A percentile compares a stretch with the other conserved stretches of the same genome.
Evolutionary conservation across 64 coral and sea anemone species (phyloP).

Genomic region (Montipora efflorescens): DNA sequence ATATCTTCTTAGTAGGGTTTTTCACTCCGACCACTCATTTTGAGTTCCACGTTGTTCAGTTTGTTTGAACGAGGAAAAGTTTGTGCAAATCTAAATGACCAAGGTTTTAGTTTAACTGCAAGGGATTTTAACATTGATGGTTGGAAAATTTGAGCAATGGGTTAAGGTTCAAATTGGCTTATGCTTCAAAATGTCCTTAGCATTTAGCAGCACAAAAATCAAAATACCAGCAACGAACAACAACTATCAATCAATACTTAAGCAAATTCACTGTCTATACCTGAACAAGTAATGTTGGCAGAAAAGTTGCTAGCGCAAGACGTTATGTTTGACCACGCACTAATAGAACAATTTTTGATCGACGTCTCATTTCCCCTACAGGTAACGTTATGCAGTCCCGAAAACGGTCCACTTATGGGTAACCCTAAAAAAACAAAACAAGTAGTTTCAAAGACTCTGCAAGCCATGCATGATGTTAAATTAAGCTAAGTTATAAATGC

Average conservation of each 20-base stretch:
- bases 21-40: no score
- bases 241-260: neutral
- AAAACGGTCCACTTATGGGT: neutral
- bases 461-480: no score
- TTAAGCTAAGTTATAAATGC: no score
- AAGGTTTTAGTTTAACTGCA: no score
- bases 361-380: slow-evolving; percentile 66
- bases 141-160: no score
- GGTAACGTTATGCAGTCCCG: slow-evolving; percentile 54
- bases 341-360: slow-evolving; percentile 45
- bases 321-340: slow-evolving; percentile 21
- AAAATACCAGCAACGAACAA: neutral
- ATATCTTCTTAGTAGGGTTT: no score
- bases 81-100: no score
- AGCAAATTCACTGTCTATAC: slow-evolving; percentile 18
- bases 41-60: no score
- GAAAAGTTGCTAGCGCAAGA: slow-evolving; percentile 50
- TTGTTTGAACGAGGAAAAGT: no score
- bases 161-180: no score
- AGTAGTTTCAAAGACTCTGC: neutral
- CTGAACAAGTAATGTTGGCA: slow-evolving; percentile 58
- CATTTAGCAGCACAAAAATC: neutral
- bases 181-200: no score
- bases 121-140: no score
- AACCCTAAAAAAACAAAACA: neutral